phyloP scores from a whole-genome alignment of 2,797 vertebrate species.

The Thamnophis elegans region DNA sequence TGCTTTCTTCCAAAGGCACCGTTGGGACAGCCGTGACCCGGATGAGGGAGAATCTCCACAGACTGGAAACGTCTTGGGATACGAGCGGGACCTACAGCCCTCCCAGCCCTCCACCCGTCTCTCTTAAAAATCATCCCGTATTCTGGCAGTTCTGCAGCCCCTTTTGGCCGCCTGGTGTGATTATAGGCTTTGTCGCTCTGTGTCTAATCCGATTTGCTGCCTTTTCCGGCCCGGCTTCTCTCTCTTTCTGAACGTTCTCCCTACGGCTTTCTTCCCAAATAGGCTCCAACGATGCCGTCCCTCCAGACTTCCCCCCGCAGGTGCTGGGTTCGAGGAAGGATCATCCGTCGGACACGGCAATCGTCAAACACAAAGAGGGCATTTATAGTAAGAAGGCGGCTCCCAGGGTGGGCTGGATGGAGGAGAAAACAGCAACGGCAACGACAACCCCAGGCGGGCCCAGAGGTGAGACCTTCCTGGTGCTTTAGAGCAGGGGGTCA shows the following conservation, averaged over 20 bases:
- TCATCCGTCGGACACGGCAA: constrained; percentile 44
- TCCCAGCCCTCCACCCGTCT: too few species aligned
- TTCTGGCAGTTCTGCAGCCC: background rate
- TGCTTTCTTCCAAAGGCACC: too few species aligned
- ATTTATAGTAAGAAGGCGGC: constrained; percentile 70
- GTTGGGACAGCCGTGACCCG: too few species aligned
- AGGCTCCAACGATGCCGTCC: constrained; percentile 78
- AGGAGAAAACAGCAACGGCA: background rate
- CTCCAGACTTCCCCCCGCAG: constrained; percentile 71
- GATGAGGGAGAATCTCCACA: too few species aligned
- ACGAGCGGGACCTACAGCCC: background rate
- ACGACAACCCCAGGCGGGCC: background rate
- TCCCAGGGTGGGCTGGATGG: constrained; percentile 46
- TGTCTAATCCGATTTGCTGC: background rate
- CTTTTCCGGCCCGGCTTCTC: background rate
- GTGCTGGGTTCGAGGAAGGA: constrained; percentile 62
- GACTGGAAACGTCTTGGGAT: background rate
- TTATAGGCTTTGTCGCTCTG: background rate
- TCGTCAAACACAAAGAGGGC: constrained; percentile 70
- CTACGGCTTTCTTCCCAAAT: background rate
- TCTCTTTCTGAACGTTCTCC: background rate
- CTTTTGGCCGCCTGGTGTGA: background rate
- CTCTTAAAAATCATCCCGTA: too few species aligned
- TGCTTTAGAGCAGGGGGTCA: background rate
- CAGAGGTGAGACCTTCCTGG: constrained; percentile 44